Percentiles rank a stretch among this genome's conserved stretches.
phyloP scores from a whole-genome alignment of 2,113 vertebrate species.

The Planiliza haematocheilus region DNA sequence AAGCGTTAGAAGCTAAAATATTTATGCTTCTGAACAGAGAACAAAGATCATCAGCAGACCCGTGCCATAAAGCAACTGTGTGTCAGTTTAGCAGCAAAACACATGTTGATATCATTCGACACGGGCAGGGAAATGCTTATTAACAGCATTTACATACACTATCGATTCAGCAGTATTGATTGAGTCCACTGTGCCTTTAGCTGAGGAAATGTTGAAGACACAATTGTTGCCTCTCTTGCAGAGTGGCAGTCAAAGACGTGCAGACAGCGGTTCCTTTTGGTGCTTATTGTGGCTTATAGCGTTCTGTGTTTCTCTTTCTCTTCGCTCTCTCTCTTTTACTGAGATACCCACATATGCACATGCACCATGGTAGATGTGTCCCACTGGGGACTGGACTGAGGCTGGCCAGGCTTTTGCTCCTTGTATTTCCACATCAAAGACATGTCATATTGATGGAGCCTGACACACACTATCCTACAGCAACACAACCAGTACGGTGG shows the following conservation, averaged over 20 bases:
- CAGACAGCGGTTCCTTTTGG: conserved; percentile 32
- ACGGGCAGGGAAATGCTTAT: not conserved
- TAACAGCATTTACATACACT: conserved; percentile 37
- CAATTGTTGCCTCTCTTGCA: conserved; percentile 21
- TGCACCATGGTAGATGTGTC: conserved; percentile 52
- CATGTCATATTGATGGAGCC: conserved; percentile 77
- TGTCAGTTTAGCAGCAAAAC: conserved; percentile 9
- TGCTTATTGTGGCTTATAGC: conserved; percentile 52
- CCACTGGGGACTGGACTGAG: conserved; percentile 69
- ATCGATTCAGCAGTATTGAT: conserved; percentile 22
- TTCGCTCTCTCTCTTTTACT: conserved; percentile 14
- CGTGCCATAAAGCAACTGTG: not conserved
- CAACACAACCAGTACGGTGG: conserved; percentile 60
- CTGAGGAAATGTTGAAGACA: conserved; percentile 19
- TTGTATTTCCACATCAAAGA: conserved; percentile 83
- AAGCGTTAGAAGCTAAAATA: conserved; percentile 4
- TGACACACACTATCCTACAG: conserved; percentile 76
- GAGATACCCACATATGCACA: conserved; percentile 48
- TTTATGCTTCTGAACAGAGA: not conserved
- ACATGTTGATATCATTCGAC: not conserved
- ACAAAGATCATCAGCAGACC: not conserved
- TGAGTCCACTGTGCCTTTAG: conserved; percentile 2
- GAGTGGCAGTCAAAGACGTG: conserved; percentile 14
- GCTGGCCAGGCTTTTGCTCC: conserved; percentile 69
- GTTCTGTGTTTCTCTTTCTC: conserved; percentile 16